A percentile compares a stretch with the other conserved stretches of the same genome.
Evolutionary conservation across 2,113 vertebrate species (phyloP).

Genomic region (Nasalis larvatus): DNA sequence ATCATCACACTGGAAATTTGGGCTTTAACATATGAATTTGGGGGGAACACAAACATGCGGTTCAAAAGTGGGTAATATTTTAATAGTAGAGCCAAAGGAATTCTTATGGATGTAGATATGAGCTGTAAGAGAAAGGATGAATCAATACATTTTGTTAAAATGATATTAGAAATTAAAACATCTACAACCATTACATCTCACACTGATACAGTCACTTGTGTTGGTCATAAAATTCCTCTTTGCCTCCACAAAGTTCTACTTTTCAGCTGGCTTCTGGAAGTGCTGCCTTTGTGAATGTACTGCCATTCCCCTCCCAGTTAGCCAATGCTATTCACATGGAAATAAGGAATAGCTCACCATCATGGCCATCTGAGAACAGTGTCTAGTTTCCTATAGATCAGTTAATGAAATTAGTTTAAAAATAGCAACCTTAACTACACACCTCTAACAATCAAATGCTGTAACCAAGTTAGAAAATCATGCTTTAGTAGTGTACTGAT

Average conservation of each 20-base stretch:
- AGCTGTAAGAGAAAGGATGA: not conserved
- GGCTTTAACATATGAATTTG: not conserved
- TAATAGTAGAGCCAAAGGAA: not conserved
- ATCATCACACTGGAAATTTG: not conserved
- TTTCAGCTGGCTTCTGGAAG: not conserved
- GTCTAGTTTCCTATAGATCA: not conserved
- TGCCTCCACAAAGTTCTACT: not conserved
- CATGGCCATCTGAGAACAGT: not conserved
- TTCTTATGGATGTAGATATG: not conserved
- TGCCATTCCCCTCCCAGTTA: not conserved
- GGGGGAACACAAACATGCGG: not conserved
- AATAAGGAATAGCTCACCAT: not conserved
- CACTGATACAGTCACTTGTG: not conserved
- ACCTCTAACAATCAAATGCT: not conserved
- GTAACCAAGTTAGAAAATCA: constrained; percentile 12
- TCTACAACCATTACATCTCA: not conserved
- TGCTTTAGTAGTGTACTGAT: not conserved
- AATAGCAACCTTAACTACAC: not conserved
- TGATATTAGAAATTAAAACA: not conserved
- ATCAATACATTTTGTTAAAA: not conserved
- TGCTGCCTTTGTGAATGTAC: not conserved
- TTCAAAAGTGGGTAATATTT: not conserved
- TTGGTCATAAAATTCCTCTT: no score
- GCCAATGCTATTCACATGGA: not conserved
- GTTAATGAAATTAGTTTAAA: not conserved